phyloP scores from a whole-genome alignment of 1,140 invertebrate species.

The Pseudomyrmex gracilis region DNA sequence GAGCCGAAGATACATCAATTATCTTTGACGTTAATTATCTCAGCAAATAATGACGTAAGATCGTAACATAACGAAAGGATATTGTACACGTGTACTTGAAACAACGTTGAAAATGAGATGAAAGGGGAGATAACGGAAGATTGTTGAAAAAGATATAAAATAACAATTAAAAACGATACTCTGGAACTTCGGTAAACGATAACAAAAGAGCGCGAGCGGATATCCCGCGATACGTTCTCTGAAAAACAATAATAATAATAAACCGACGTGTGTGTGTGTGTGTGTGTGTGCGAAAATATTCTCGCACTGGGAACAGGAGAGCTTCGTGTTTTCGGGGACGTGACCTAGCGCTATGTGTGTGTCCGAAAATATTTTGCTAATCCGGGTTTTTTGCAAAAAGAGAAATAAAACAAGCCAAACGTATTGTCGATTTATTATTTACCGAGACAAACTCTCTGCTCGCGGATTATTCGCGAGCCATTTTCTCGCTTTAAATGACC shows the following conservation, averaged over 20 bases:
- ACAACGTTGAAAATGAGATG: not conserved
- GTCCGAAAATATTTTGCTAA: conserved; percentile 29
- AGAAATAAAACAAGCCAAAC: too few species aligned
- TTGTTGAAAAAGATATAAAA: conserved; percentile 18
- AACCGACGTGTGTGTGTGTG: too few species aligned
- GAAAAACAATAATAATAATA: conserved; percentile 41
- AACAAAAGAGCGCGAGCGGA: not conserved
- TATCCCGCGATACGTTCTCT: not conserved
- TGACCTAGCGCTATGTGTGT: not conserved
- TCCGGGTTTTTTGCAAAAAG: not conserved
- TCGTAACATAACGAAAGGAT: not conserved
- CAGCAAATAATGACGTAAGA: not conserved
- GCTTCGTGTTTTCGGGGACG: conserved; percentile 24
- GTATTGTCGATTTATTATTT: too few species aligned
- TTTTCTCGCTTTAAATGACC: not conserved
- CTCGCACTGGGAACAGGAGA: conserved; percentile 16
- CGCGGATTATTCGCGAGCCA: not conserved
- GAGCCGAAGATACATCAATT: not conserved
- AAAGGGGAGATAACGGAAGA: not conserved
- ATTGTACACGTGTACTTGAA: not conserved
- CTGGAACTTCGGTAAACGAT: conserved; percentile 22
- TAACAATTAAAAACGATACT: conserved; percentile 13
- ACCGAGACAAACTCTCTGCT: not conserved
- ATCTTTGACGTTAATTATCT: not conserved
- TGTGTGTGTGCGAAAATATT: conserved; percentile 46